Percentiles rank a stretch among this genome's conserved stretches.
Evolutionary conservation across 2,888 invertebrate genomes (phyloP).

Genomic region (Orchesellides sinensis): DNA sequence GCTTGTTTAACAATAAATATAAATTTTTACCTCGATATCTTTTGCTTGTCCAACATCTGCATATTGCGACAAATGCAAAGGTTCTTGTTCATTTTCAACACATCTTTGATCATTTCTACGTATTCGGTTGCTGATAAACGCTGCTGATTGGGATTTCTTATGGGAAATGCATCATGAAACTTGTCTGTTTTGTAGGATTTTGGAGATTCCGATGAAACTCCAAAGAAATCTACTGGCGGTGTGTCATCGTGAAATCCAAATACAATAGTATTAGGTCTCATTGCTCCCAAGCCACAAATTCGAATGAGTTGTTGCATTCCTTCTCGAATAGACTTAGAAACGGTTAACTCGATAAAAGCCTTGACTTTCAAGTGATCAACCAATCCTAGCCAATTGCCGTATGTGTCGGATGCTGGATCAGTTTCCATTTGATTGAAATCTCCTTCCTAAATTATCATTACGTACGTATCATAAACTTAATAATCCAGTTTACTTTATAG

Average conservation of each 20-base stretch:
- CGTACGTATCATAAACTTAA: conserved; percentile 75
- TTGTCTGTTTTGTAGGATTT: conserved; percentile 69
- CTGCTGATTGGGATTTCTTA: conserved; percentile 63
- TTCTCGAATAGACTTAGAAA: conserved; percentile 89
- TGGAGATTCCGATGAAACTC: conserved; percentile 68
- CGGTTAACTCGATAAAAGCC: conserved; percentile 96
- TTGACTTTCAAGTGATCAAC: conserved; percentile 96
- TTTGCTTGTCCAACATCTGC: conserved; percentile 87
- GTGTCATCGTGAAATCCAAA: conserved; percentile 94
- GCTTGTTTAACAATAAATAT: background rate
- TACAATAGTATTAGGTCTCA: conserved; percentile 85
- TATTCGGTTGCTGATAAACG: conserved; percentile 80
- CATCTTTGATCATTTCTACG: conserved; percentile 91
- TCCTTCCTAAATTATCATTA: conserved; percentile 67
- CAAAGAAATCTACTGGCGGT: conserved; percentile 87
- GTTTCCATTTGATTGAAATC: conserved; percentile 78
- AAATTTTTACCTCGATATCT: conserved; percentile 83
- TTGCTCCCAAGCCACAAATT: conserved; percentile 96
- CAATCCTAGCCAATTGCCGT: conserved; percentile 93
- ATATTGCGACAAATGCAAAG: conserved; percentile 96
- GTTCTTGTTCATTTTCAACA: conserved; percentile 95
- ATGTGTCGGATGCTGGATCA: conserved; percentile 87
- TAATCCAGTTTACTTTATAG: background rate
- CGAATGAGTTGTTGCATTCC: conserved; percentile 95
- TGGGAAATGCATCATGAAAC: conserved; percentile 69